These are phyloP conservation scores for Anolis carolinensis DNA, from an alignment of 2,113 vertebrate species.

Conservation along the genomic window DNA sequence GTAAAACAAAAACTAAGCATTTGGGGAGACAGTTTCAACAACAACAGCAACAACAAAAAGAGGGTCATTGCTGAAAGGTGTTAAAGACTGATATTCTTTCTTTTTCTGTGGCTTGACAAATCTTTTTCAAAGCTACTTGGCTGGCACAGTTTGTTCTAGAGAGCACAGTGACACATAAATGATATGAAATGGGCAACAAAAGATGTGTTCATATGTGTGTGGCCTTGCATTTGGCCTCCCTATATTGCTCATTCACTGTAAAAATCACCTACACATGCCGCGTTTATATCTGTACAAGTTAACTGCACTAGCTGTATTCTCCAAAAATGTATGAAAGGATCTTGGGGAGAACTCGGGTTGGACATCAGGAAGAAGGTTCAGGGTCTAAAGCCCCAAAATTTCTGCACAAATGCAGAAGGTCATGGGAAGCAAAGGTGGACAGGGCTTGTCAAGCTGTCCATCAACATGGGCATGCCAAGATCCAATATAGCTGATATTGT, in stretches of 20 bases:
- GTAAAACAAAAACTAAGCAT: not conserved
- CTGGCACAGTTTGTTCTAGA: not conserved
- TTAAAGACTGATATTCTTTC: not conserved
- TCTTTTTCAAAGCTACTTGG: not conserved
- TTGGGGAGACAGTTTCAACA: accelerated
- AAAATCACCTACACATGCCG: not conserved
- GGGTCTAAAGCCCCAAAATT: not conserved
- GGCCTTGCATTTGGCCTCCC: no score
- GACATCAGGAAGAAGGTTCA: not conserved
- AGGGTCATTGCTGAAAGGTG: not conserved
- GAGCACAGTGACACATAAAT: not conserved
- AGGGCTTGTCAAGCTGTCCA: not conserved
- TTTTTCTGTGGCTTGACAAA: not conserved
- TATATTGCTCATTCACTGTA: not conserved
- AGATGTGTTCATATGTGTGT: not conserved
- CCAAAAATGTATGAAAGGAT: not conserved
- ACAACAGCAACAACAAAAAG: not conserved
- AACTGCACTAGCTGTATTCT: not conserved
- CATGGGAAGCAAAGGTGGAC: not conserved
- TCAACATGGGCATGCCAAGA: not conserved
- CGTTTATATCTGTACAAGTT: no score
- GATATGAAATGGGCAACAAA: not conserved
- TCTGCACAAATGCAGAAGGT: not conserved
- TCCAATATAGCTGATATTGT: not conserved
- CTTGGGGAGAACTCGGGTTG: not conserved